phyloP scores from a whole-genome alignment of 2,888 invertebrate genomes.

The Polylopha cassiicola region DNA sequence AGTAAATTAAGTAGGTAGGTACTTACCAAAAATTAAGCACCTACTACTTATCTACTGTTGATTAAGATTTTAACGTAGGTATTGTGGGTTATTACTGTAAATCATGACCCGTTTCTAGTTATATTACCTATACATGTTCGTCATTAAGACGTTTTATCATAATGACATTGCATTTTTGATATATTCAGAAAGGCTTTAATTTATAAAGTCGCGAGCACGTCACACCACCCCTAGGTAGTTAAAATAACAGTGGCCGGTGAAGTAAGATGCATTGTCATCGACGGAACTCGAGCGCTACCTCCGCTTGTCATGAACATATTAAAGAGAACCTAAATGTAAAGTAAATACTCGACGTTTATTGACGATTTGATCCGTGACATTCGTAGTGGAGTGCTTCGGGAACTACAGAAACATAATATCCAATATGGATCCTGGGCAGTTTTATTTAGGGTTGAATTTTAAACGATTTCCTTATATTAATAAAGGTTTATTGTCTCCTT shows the following conservation, averaged over 20 bases:
- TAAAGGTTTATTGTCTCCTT: conserved; percentile 34
- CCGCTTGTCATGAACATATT: conserved; percentile 50
- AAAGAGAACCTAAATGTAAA: conserved; percentile 64
- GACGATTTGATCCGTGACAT: conserved; percentile 67
- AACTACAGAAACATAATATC: conserved; percentile 1
- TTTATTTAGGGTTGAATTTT: conserved; percentile 29
- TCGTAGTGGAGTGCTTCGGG: conserved; percentile 38
- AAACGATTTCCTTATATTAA: conserved; percentile 14
- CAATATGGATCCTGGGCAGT: not conserved
- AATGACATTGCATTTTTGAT: too few relatives aligned
- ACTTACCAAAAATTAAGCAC: too few relatives aligned
- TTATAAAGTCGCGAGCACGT: conserved; percentile 8
- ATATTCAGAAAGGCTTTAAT: too few relatives aligned
- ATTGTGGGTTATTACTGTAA: too few relatives aligned
- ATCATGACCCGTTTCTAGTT: too few relatives aligned
- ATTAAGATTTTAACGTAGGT: too few relatives aligned
- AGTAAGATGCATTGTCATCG: conserved; percentile 60
- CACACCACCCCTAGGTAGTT: conserved; percentile 23
- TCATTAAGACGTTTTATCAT: too few relatives aligned
- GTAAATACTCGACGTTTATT: conserved; percentile 69
- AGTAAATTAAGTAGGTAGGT: too few relatives aligned
- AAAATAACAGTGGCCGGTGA: conserved; percentile 51
- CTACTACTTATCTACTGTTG: too few relatives aligned
- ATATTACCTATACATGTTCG: too few relatives aligned
- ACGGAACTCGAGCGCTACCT: conserved; percentile 52